Conservation (phyloP, 2,113 vertebrate species). For the Verasper variegatus region DNA sequence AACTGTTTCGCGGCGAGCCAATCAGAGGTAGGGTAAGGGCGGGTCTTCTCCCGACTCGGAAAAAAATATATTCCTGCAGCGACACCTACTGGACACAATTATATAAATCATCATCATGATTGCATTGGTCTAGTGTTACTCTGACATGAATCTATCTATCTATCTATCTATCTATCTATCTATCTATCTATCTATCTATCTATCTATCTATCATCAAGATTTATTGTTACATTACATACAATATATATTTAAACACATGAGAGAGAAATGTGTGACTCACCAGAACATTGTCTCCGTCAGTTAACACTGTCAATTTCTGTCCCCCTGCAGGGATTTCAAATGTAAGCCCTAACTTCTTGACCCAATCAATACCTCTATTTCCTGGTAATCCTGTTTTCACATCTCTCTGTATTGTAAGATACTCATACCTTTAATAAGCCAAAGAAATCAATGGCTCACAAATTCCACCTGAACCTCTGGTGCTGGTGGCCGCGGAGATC, state of each 20-base stretch:
- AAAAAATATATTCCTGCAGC: background rate
- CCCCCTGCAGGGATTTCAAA: conserved; percentile 65
- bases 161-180: too few relatives aligned
- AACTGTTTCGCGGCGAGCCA: background rate
- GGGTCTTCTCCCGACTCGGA: background rate
- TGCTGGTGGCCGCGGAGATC: conserved; percentile 63
- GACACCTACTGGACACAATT: conserved; percentile 51
- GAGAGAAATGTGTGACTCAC: conserved; percentile 21
- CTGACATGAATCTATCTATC: background rate
- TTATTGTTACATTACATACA: too few relatives aligned
- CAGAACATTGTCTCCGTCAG: conserved; percentile 30
- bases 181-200: too few relatives aligned
- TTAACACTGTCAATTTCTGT: conserved; percentile 38
- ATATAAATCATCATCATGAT: background rate
- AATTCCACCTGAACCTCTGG: conserved; percentile 70
- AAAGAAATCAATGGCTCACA: conserved; percentile 78
- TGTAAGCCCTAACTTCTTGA: conserved; percentile 59
- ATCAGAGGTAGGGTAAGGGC: background rate
- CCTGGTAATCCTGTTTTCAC: conserved; percentile 70
- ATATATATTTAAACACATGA: background rate
- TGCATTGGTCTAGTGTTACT: background rate
- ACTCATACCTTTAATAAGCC: conserved; percentile 78
- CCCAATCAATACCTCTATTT: conserved; percentile 73
- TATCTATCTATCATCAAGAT: too few relatives aligned
- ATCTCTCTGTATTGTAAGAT: conserved; percentile 71